phyloP scores from a whole-genome alignment of 1,140 invertebrate genomes.

The Aphis craccivora region DNA sequence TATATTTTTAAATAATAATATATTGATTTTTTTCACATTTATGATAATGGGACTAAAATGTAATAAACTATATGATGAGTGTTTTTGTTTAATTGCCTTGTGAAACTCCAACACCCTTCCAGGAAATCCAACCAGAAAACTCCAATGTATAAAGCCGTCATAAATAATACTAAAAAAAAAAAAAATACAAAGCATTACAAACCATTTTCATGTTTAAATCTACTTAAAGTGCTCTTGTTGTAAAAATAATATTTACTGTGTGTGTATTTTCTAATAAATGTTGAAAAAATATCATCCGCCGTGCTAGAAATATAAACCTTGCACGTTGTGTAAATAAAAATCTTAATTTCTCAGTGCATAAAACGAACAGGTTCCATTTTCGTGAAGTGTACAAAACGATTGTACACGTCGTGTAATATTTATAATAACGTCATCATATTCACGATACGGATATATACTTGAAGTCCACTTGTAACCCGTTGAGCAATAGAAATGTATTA shows the following conservation, averaged over 20 bases:
- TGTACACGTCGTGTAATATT: neutral
- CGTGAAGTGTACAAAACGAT: neutral
- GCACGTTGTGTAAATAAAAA: neutral
- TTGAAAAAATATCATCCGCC: neutral
- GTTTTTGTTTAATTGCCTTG: too few species aligned
- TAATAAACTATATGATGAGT: too few species aligned
- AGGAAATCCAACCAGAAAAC: too few species aligned
- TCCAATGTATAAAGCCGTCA: too few species aligned
- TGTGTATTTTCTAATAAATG: neutral
- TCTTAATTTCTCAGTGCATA: neutral
- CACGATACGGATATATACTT: neutral
- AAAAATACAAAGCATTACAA: neutral
- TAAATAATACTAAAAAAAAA: too few species aligned
- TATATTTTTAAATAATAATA: too few species aligned
- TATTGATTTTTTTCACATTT: too few species aligned
- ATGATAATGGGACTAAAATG: too few species aligned
- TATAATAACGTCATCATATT: conserved; percentile 1
- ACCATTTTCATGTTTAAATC: neutral
- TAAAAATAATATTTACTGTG: neutral
- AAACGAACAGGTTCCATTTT: neutral
- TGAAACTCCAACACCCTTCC: too few species aligned
- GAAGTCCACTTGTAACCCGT: neutral
- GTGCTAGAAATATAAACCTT: neutral
- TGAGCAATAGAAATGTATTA: neutral
- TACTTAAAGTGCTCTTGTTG: neutral